Evolutionary conservation across 2,888 invertebrate species (phyloP), one percentile per base, ranked within the genome.

Genomic region (Tyria jacobaeae): DNA sequence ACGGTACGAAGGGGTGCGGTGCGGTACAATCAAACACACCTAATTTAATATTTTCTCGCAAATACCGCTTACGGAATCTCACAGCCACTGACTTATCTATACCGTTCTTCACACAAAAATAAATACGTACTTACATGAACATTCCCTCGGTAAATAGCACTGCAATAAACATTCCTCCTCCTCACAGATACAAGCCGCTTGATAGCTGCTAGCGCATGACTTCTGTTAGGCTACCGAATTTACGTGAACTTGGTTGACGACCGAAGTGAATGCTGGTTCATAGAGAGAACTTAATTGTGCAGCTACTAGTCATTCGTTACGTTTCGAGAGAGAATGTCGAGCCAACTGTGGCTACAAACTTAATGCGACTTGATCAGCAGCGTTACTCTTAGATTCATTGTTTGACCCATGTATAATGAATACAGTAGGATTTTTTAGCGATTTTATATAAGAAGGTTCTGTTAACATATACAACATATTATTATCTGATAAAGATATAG

Each of bases 121-220:
- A 41, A 54, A 17, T 54, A 54, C 12, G 17, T 53, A 41, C 39
- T n/a, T 54, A 41, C n/a, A 27, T 12, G 34, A 51, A 27, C 27
- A 12, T 41, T 54, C 17, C 17, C 39, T 54, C 27, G 27, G 41
- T 25, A 56, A 55, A 47, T 21, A 7, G 47, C 27, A 10, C 9
- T 7, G 35, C 55, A 56, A 57, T 49, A 27, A 49, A 37, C 35
- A 25, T 49, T 48, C 25, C 24, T 25, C n/a, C 49, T 17, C n/a
- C 37, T 48, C 25, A 12, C n/a, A 39, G 49, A 10, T 35, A 49
- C 49, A 12, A 47, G 3, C 27, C 49, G 24, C 27, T 35, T 37
- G 48, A 49, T 49, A 57, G 39, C 37, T 49, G 25, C n/a, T 14
- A 44, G 9, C 9, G 17, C 41, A 27, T 17, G n/a, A n/a, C n/a